These are phyloP conservation scores for Leiothrix lutea DNA, from an alignment of 2,113 vertebrate genomes.

Conservation along the genomic window DNA sequence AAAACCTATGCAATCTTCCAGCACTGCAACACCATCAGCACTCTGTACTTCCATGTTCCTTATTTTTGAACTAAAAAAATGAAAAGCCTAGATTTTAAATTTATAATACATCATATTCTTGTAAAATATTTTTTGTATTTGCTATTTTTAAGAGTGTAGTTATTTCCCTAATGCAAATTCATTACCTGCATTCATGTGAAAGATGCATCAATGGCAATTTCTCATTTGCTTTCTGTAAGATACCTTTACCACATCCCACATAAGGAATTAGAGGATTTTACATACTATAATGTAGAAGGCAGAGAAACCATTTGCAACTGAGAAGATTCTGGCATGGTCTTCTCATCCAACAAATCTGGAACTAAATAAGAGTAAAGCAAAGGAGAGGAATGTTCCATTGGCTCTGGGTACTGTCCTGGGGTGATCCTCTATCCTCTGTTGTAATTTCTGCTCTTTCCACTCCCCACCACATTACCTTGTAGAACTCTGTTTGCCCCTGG, in stretches of 20 bases:
- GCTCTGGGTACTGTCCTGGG: neutral
- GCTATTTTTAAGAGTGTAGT: neutral
- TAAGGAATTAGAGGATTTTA: neutral
- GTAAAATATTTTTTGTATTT: neutral
- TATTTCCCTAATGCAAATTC: neutral
- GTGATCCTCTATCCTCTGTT: neutral
- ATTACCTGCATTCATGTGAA: neutral
- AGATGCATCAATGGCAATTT: neutral
- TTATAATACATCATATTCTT: neutral
- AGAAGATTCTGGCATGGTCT: neutral
- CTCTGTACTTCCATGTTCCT: conserved; percentile 60
- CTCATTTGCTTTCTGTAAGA: neutral
- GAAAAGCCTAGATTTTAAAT: neutral
- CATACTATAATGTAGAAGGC: neutral
- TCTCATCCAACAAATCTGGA: neutral
- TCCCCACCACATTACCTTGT: rapidly evolving
- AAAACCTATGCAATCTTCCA: conserved; percentile 74
- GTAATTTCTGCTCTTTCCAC: neutral
- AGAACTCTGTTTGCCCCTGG: neutral
- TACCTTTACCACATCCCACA: neutral
- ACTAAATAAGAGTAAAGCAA: neutral
- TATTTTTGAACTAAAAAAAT: conserved; percentile 58
- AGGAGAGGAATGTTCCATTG: neutral
- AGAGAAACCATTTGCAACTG: neutral
- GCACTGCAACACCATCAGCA: conserved; percentile 69